These are phyloP conservation scores for Channa argus DNA, from an alignment of 2,113 vertebrate genomes.

Conservation along the genomic window DNA sequence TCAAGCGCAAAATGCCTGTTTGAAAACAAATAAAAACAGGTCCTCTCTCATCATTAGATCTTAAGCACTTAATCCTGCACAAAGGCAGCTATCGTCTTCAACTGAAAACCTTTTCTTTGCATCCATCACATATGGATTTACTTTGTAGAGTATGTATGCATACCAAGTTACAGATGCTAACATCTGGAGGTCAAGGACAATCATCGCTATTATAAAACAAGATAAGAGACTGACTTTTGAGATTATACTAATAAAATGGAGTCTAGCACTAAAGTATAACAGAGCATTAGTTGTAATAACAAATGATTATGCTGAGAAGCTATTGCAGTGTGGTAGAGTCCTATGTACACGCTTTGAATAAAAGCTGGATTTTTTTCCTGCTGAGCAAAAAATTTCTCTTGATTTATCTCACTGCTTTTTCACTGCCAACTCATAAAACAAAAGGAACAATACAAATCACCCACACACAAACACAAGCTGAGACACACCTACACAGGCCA, in stretches of 20 bases:
- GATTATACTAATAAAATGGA: slow-evolving; percentile 23
- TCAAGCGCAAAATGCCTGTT: slow-evolving; percentile 70
- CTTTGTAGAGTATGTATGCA: slow-evolving; percentile 43
- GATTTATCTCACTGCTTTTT: slow-evolving; percentile 51
- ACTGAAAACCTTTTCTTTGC: slow-evolving; percentile 54
- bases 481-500: slow-evolving; percentile 30
- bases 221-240: slow-evolving; percentile 13
- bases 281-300: slow-evolving; percentile 12
- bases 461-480: slow-evolving; percentile 7
- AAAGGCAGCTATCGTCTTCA: slow-evolving; percentile 47
- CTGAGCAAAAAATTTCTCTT: slow-evolving; percentile 25
- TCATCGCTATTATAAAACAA: not conserved
- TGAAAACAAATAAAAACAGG: slow-evolving; percentile 77
- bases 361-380: slow-evolving; percentile 36
- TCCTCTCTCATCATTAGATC: slow-evolving; percentile 73
- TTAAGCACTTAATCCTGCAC: slow-evolving; percentile 77
- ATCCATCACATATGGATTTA: slow-evolving; percentile 65
- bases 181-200: slow-evolving; percentile 34
- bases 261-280: not conserved
- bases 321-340: slow-evolving; percentile 22
- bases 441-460: slow-evolving; percentile 47
- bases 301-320: slow-evolving; percentile 24
- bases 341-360: slow-evolving; percentile 8
- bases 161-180: slow-evolving; percentile 49
- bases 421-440: slow-evolving; percentile 55